Evolutionary conservation across 2,113 vertebrate species (phyloP).

Genomic region (Scomber colias): DNA sequence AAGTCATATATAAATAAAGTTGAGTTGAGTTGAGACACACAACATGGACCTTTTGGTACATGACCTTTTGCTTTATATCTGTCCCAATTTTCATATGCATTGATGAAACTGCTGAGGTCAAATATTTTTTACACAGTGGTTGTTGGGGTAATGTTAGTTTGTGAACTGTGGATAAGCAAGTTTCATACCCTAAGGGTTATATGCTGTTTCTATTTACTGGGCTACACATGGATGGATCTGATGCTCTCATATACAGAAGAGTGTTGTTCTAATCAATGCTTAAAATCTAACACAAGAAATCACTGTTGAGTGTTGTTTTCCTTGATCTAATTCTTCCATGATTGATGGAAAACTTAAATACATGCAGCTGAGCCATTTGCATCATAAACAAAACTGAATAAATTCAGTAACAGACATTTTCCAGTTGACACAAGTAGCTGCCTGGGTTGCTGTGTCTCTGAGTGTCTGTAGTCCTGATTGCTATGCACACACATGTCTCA

Average conservation of each 20-base stretch:
- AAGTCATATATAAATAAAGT: no score
- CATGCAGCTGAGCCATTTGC: conserved; percentile 45
- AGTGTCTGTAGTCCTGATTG: conserved; percentile 70
- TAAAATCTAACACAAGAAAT: conserved; percentile 25
- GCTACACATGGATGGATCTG: neutral
- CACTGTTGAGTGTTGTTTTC: conserved; percentile 30
- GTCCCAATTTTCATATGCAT: neutral
- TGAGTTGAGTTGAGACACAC: neutral
- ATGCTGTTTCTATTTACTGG: conserved; percentile 19
- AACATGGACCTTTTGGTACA: neutral
- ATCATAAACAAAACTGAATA: conserved; percentile 57
- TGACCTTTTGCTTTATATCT: neutral
- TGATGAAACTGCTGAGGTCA: conserved; percentile 9
- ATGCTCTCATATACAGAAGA: conserved; percentile 3
- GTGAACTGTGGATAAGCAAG: neutral
- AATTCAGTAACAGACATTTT: conserved; percentile 57
- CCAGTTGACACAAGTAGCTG: conserved; percentile 62
- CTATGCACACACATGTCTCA: conserved; percentile 71
- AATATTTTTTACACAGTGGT: conserved; percentile 10
- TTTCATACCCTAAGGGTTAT: conserved; percentile 3
- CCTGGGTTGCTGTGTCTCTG: conserved; percentile 40
- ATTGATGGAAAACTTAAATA: conserved; percentile 54
- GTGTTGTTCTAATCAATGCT: conserved; percentile 18
- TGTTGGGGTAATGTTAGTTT: conserved; percentile 7
- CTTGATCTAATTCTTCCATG: conserved; percentile 34